These are phyloP conservation scores for Botrylloides violaceus DNA, from an alignment of 23 tunicate species.

Conservation along the genomic window DNA sequence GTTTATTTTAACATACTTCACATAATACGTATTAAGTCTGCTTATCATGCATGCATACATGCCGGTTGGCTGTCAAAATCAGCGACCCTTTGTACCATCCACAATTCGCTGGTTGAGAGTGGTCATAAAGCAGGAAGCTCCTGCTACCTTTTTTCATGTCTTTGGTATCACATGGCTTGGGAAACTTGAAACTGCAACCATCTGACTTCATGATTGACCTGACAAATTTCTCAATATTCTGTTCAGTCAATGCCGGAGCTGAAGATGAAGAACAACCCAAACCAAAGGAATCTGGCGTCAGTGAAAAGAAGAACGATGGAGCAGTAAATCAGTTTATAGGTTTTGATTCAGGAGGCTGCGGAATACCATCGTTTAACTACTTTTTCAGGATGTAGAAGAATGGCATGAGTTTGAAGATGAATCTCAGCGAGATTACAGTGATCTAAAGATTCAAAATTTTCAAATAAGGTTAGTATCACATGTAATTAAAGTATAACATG, in stretches of 20 bases:
- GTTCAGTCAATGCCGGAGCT: constrained; percentile 15
- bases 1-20: too few relatives aligned
- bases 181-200: too few relatives aligned
- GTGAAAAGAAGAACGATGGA: constrained; percentile 2
- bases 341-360: background rate
- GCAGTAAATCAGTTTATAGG: too few relatives aligned
- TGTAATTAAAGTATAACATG: background rate
- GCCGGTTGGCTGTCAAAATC: too few relatives aligned
- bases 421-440: constrained; percentile 81
- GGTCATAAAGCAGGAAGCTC: too few relatives aligned
- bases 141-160: too few relatives aligned
- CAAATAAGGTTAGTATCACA: constrained; percentile 38
- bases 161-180: too few relatives aligned
- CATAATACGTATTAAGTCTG: too few relatives aligned
- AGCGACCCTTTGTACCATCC: too few relatives aligned
- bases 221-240: background rate
- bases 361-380: background rate
- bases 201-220: too few relatives aligned
- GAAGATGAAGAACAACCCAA: constrained; percentile 18
- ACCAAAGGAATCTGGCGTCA: constrained; percentile 2
- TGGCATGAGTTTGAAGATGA: constrained; percentile 96
- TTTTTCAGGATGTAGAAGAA: constrained; percentile 70
- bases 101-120: too few relatives aligned
- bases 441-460: constrained; percentile 79
- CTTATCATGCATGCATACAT: too few relatives aligned